Percentiles rank a stretch among this genome's conserved stretches.
These are phyloP conservation scores for Adelges cooleyi DNA, from an alignment of 1,140 invertebrate genomes.

Conservation along the genomic window DNA sequence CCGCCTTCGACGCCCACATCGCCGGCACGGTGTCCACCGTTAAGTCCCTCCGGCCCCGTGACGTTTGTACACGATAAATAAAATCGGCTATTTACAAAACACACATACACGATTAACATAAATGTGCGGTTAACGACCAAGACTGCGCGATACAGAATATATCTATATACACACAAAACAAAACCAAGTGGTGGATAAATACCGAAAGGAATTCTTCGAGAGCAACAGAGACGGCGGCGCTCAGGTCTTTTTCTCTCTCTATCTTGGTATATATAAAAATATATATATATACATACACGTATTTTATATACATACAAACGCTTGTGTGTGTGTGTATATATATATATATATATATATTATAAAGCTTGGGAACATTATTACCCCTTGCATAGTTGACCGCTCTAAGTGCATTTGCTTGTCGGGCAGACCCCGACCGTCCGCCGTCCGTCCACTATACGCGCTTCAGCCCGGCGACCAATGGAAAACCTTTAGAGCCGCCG, in stretches of 20 bases:
- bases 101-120: slow-evolving; percentile 14
- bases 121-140: slow-evolving; percentile 27
- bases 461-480: background rate
- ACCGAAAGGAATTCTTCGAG: slow-evolving; percentile 16
- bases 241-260: background rate
- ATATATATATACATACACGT: background rate
- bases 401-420: slow-evolving; percentile 29
- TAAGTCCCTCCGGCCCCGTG: background rate
- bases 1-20: background rate
- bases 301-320: background rate
- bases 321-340: background rate
- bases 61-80: slow-evolving; percentile 4
- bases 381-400: slow-evolving; percentile 28
- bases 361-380: slow-evolving; percentile 27
- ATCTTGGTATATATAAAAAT: background rate
- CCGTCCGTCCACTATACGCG: background rate
- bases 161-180: background rate
- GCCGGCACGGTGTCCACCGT: background rate
- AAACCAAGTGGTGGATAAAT: slow-evolving; percentile 20
- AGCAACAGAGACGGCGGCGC: background rate
- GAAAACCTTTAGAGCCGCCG: background rate
- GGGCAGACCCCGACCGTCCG: slow-evolving; percentile 2
- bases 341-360: background rate
- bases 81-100: slow-evolving; percentile 25
- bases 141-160: slow-evolving; percentile 16